Conservation (phyloP, 1,140 invertebrate genomes). For the Lepidurus apus region DNA sequence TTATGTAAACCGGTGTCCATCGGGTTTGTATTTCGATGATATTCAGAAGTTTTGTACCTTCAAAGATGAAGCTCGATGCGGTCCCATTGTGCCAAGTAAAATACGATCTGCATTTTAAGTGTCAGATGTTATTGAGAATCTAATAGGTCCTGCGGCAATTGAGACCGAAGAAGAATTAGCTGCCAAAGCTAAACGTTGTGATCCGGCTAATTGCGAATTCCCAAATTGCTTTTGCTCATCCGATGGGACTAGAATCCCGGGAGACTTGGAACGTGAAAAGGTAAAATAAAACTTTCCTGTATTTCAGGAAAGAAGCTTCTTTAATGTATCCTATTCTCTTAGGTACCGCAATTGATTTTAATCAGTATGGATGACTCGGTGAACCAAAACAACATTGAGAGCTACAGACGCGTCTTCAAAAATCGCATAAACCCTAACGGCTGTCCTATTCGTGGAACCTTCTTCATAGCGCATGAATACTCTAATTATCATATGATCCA, state of each 20-base stretch:
- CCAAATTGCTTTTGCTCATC: slow-evolving; percentile 91
- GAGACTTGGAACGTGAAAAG: slow-evolving; percentile 68
- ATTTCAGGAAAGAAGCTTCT: not conserved
- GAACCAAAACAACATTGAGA: slow-evolving; percentile 84
- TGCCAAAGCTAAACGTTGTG: slow-evolving; percentile 56
- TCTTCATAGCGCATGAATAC: slow-evolving; percentile 92
- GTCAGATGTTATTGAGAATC: slow-evolving; percentile 29
- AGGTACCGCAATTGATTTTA: slow-evolving; percentile 90
- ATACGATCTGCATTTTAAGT: not conserved
- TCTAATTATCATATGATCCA: slow-evolving; percentile 91
- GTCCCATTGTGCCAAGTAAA: slow-evolving; percentile 76
- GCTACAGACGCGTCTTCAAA: slow-evolving; percentile 78
- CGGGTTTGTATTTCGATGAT: slow-evolving; percentile 82
- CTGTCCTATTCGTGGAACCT: slow-evolving; percentile 83
- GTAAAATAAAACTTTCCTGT: slow-evolving; percentile 49
- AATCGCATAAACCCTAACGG: slow-evolving; percentile 80
- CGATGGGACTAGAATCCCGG: slow-evolving; percentile 81
- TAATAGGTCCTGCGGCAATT: slow-evolving; percentile 62
- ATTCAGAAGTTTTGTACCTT: slow-evolving; percentile 85
- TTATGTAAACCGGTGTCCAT: slow-evolving; percentile 79
- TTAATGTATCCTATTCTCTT: slow-evolving; percentile 41
- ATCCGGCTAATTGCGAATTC: slow-evolving; percentile 65
- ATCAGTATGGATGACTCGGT: slow-evolving; percentile 89
- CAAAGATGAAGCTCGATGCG: slow-evolving; percentile 83
- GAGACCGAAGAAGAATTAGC: slow-evolving; percentile 72